Evolutionary conservation across 2,113 vertebrate genomes (phyloP), one percentile per base, ranked within the genome.

Genomic region (Nyctereutes procyonoides): DNA sequence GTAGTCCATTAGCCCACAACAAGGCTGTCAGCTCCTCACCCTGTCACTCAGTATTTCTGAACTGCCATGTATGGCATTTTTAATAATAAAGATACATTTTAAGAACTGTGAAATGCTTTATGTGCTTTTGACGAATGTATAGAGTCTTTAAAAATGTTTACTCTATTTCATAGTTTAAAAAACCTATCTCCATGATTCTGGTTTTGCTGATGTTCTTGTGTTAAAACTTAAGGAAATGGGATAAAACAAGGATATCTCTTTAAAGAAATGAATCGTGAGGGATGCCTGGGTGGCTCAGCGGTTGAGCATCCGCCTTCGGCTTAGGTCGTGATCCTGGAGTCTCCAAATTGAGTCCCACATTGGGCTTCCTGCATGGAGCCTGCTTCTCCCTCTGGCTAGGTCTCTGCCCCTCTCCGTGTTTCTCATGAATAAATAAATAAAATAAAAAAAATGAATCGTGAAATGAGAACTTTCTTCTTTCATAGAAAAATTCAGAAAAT

Each of bases 401-500:
- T 43, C 43, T 43, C 43, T 43, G 43, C 43, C 43, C 43, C 43
- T 43, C 7, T 43, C 43, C 43, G 43, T 43, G 43, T 43, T 43
- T 43, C 43, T 43, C 43, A 43, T 43, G 43, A 43, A 43, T 43
- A 43, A 43, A 43, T 43, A 43, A 43, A 55, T 60, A 73, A 69
- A 92, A 65, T 96, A 71, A 67, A 62, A 95, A 94, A 91, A 43
- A 43, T 6, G 53, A 88, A 80, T 96, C 87, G 43, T 71, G 69
- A 90, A 93, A 77, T 94, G 32, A 38, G 48, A 95, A 86, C 19
- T 89, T 95, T 76, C 13, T 95, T 92, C 96, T 80, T 94, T 98
- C n/a, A 62, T 87, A 71, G 55, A 93, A 91, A 55, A 97, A 97
- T 95, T 84, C 69, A 87, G 69, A 80, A 88, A 95, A 95, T 73